Percentiles rank a stretch among this genome's conserved stretches.
These are phyloP conservation scores for Anneissia japonica DNA, from an alignment of 35 echinoderm and acorn worm species.

Conservation along the genomic window DNA sequence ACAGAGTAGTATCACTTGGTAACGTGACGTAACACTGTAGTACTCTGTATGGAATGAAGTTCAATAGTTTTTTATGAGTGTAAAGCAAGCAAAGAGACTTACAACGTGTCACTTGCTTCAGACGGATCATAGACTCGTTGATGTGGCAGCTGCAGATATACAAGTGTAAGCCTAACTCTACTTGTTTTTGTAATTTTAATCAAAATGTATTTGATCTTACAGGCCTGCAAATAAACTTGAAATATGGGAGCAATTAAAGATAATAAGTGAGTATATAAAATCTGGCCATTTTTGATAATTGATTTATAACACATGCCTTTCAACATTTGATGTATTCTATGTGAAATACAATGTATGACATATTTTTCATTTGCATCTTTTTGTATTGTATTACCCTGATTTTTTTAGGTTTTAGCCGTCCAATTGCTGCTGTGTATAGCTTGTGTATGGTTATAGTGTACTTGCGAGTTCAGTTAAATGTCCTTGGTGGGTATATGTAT, in stretches of 20 bases:
- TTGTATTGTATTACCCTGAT: not conserved
- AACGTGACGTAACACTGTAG: too few species aligned
- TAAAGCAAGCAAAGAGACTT: too few species aligned
- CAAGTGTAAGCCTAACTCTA: too few species aligned
- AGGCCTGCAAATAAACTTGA: constrained; percentile 90
- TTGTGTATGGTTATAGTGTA: constrained; percentile 66
- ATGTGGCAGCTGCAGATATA: too few species aligned
- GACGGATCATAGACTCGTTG: too few species aligned
- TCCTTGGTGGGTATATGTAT: constrained; percentile 98
- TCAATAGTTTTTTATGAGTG: too few species aligned
- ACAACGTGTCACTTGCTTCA: too few species aligned
- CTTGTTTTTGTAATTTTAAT: too few species aligned
- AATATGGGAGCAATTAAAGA: constrained; percentile 89
- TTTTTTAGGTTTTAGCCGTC: constrained; percentile 68
- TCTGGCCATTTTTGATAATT: too few species aligned
- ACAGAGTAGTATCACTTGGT: too few species aligned
- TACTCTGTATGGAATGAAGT: too few species aligned
- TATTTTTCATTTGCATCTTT: not conserved
- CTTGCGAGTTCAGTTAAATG: constrained; percentile 83
- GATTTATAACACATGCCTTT: not conserved
- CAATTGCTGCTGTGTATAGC: constrained; percentile 75
- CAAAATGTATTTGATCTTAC: constrained; percentile 27
- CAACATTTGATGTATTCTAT: not conserved
- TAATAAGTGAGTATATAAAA: constrained; percentile 91
- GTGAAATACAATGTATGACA: not conserved